phyloP scores from a whole-genome alignment of 2,113 vertebrate genomes.

The pig (Sus scrofa) region DNA sequence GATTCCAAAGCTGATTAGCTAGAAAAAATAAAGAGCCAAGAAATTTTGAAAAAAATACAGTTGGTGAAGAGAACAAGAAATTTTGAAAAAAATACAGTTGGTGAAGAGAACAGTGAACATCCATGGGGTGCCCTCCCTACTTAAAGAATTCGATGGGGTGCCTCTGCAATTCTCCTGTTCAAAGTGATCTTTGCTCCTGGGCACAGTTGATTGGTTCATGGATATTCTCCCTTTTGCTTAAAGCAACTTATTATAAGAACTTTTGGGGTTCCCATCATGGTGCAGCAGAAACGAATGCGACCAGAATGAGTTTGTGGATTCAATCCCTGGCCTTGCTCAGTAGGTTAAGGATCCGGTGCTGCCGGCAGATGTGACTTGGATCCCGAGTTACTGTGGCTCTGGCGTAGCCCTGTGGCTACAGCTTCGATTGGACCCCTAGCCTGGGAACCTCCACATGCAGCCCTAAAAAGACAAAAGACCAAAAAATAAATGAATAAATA shows the following conservation, averaged over 20 bases:
- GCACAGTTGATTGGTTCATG: background rate
- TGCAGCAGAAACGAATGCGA: too few species aligned
- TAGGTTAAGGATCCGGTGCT: too few species aligned
- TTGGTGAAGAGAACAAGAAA: background rate
- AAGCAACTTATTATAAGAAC: background rate
- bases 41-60: constrained; percentile 9
- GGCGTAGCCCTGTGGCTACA: too few species aligned
- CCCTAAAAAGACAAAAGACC: too few species aligned
- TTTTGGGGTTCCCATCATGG: too few species aligned
- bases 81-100: background rate
- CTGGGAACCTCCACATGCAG: too few species aligned
- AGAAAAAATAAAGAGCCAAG: constrained; percentile 57
- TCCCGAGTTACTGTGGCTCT: too few species aligned
- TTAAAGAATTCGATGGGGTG: background rate
- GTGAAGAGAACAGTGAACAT: background rate
- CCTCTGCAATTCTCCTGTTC: background rate
- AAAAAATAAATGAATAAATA: too few species aligned
- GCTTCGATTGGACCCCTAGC: too few species aligned
- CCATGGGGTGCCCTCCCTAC: background rate
- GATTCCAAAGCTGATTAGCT: constrained; percentile 61
- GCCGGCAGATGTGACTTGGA: too few species aligned
- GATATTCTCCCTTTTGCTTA: background rate
- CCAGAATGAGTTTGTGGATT: too few species aligned
- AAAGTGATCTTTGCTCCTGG: background rate
- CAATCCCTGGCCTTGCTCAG: too few species aligned